Base-by-base conservation (phyloP, 2,888 invertebrate species). In the Barypeithes pellucidus region DNA sequence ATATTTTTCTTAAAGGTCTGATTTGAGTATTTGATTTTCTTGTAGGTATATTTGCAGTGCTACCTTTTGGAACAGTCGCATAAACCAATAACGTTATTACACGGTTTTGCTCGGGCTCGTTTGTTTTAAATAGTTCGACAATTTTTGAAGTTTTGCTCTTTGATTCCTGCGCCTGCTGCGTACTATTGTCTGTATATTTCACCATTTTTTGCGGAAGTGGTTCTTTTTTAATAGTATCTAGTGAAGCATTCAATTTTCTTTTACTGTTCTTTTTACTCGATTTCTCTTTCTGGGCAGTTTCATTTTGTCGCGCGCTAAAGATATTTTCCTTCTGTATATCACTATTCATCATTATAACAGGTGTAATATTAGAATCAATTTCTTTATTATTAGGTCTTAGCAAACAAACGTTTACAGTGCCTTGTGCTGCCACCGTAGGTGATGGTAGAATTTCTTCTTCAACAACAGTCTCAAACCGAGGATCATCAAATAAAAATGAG, bases 401-500 rank as follows among this genome's bases (percentile, higher is more conserved):
- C 43, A 45, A 29, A 7, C 1, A 9, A 29, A 29, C 7, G 29
- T 29, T 5, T 4, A 29, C 29, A 5, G 29, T 29, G 1, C 7
- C 29, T 8, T 1, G 3, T 8, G 1, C 7, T 29, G 3, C 7
- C 7, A 5, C 7, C 3, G 9, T 29, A 29, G 3, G 29, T 29
- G 29, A 29, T 29, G 29, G 29, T 29, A 29, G 9, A 9, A 9
- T 29, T 29, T 29, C 43, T 12, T 22, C 50, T 33, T 63, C 63
- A 33, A 63, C 12, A 12, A 63, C 18, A 2, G 63, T 63, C 50
- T 68, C 68, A 50, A 68, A 68, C 12, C 68, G 45, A 14, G 68
- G 61, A 33, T 68, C 68, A 14, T 68, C 39, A 22, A 68, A 68
- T 20, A 68, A 61, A 61, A 68, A 68, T 22, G 61, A 47, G 18